Percentiles rank a stretch among this genome's conserved stretches.
These are phyloP conservation scores for Eupristina koningsbergeri DNA, from an alignment of 1,140 invertebrate genomes.

Conservation along the genomic window DNA sequence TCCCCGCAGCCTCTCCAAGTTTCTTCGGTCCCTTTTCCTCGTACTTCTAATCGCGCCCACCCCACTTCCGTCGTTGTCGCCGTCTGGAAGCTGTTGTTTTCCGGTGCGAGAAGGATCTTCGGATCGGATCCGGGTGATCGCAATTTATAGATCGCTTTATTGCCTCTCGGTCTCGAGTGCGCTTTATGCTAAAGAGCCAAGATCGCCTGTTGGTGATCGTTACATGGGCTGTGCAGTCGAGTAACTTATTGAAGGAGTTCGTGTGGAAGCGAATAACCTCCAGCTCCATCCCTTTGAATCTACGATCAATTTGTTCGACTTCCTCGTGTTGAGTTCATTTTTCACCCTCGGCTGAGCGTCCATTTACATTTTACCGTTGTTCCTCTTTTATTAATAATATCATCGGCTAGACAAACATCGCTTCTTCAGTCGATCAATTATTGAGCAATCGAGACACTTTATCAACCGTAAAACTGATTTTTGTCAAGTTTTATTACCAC, in stretches of 20 bases:
- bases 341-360: background rate
- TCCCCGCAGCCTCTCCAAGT: constrained; percentile 13
- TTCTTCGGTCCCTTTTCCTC: constrained; percentile 8
- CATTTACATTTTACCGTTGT: no score
- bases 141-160: constrained; percentile 58
- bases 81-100: constrained; percentile 39
- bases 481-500: no score
- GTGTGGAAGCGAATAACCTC: constrained; percentile 44
- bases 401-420: no score
- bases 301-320: constrained; percentile 54
- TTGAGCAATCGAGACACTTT: no score
- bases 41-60: background rate
- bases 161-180: constrained; percentile 23
- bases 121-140: constrained; percentile 51
- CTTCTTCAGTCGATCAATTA: no score
- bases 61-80: background rate
- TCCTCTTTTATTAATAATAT: no score
- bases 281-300: constrained; percentile 34
- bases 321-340: constrained; percentile 39
- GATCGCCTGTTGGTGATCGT: constrained; percentile 11
- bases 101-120: background rate
- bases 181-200: constrained; percentile 51
- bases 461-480: no score
- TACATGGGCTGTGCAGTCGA: constrained; percentile 8
- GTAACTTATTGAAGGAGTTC: constrained; percentile 5